Evolutionary conservation across 2,113 vertebrate species (phyloP).

Genomic region (Protomyctophum bolini): DNA sequence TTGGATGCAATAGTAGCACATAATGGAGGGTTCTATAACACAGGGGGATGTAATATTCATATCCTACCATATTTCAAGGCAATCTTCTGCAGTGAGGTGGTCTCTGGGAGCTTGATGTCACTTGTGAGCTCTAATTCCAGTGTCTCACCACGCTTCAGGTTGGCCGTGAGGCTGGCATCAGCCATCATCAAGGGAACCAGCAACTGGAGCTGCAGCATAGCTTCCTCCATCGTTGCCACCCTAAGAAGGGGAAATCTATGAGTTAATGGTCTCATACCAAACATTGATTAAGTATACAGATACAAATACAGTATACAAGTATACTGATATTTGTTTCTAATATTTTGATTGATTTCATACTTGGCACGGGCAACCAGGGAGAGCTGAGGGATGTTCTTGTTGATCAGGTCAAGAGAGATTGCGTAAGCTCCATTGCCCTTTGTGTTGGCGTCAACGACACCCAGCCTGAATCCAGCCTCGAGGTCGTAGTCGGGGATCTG

Average conservation of each 20-base stretch:
- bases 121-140: constrained; percentile 81
- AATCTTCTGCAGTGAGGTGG: constrained; percentile 79
- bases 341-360: constrained; percentile 73
- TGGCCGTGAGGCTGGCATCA: constrained; percentile 79
- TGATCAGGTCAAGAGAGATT: constrained; percentile 84
- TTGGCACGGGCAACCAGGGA: constrained; percentile 84
- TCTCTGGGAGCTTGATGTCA: constrained; percentile 75
- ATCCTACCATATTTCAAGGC: constrained; percentile 83
- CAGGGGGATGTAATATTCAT: no score
- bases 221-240: constrained; percentile 74
- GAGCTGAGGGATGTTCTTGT: constrained; percentile 84
- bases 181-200: constrained; percentile 80
- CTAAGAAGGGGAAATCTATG: constrained; percentile 59
- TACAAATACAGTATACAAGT: no score
- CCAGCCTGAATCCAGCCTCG: constrained; percentile 84
- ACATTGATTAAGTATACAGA: no score
- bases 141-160: constrained; percentile 70
- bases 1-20: no score
- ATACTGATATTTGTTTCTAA: background rate
- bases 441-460: constrained; percentile 74
- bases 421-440: constrained; percentile 75
- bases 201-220: constrained; percentile 80
- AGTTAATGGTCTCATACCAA: no score
- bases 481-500: constrained; percentile 84
- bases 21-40: no score